phyloP scores from a whole-genome alignment of 2,797 vertebrate genomes.

The Phylloscopus collybita region DNA sequence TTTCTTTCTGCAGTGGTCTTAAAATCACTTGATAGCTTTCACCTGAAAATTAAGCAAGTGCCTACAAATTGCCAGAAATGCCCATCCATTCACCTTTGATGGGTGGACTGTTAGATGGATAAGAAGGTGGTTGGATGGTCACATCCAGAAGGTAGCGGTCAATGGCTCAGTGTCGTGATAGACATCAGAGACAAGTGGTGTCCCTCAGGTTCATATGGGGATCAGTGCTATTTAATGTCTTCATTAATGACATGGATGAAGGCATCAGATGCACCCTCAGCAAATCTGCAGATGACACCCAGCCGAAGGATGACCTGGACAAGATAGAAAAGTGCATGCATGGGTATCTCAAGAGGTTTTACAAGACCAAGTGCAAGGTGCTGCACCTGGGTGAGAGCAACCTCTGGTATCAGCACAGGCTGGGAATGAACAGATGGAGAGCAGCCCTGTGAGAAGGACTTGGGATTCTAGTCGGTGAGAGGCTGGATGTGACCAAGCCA shows the following conservation, averaged over 20 bases:
- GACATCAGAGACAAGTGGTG: background rate
- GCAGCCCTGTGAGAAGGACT: accelerated
- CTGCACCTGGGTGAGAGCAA: background rate
- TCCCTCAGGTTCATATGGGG: background rate
- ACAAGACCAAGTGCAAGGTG: background rate
- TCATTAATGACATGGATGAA: background rate
- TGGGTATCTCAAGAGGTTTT: background rate
- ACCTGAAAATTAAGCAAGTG: background rate
- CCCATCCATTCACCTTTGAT: background rate
- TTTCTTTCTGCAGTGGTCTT: background rate
- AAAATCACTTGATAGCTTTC: background rate
- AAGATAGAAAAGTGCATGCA: background rate
- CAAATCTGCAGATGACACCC: background rate
- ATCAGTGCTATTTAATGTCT: background rate
- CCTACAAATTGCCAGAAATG: background rate
- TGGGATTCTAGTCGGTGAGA: background rate
- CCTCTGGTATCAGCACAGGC: accelerated
- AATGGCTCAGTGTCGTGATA: background rate
- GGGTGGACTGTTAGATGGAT: background rate
- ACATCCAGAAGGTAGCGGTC: background rate
- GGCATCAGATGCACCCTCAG: background rate
- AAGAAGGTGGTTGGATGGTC: background rate
- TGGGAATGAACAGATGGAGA: background rate
- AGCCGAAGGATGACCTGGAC: background rate
- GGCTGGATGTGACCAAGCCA: background rate